phyloP scores from a whole-genome alignment of 2,113 vertebrate genomes.

The Gymnobelideus leadbeateri region DNA sequence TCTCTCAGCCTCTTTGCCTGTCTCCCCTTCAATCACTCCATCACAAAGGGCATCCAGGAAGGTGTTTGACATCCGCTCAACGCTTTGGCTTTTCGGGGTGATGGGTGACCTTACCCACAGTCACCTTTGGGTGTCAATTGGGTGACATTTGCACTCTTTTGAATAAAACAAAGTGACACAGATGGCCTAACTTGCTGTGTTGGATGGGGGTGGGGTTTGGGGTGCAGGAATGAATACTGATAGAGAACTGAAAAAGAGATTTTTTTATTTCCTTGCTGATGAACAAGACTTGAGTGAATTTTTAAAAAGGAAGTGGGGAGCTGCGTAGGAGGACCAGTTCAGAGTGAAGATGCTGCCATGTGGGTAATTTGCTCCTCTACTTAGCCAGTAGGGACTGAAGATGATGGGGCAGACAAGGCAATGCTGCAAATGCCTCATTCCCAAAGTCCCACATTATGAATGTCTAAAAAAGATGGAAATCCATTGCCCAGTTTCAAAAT shows the following conservation, averaged over 20 bases:
- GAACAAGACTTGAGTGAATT: conserved; percentile 63
- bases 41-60: conserved; percentile 39
- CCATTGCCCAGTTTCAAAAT: not conserved
- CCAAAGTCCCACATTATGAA: not conserved
- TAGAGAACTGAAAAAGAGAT: conserved; percentile 71
- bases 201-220: conserved; percentile 27
- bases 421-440: not conserved
- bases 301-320: conserved; percentile 71
- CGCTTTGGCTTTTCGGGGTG: conserved; percentile 61
- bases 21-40: conserved; percentile 13
- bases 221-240: conserved; percentile 40
- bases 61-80: conserved; percentile 57
- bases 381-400: not conserved
- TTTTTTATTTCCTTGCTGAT: conserved; percentile 71
- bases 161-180: conserved; percentile 79
- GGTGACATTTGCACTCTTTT: conserved; percentile 76
- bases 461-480: not conserved
- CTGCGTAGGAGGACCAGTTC: conserved; percentile 54
- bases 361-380: not conserved
- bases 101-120: conserved; percentile 65
- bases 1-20: conserved; percentile 23
- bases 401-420: conserved; percentile 11
- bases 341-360: conserved; percentile 28
- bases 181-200: conserved; percentile 69
- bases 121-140: conserved; percentile 59